phyloP scores from a whole-genome alignment of 2,113 vertebrate species.

The Euleptes europaea region DNA sequence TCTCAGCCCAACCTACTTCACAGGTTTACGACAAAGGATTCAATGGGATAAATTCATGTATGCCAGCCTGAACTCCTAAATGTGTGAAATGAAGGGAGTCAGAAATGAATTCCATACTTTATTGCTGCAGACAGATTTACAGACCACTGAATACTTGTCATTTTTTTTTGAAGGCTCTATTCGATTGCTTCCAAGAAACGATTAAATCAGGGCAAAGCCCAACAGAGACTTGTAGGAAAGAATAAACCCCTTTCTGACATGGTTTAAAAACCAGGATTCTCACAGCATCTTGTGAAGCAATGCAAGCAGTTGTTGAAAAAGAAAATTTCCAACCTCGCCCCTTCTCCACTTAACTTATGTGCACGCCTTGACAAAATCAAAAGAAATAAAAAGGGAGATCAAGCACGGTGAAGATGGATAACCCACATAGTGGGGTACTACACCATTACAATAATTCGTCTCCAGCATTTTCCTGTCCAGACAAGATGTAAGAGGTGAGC shows the following conservation, averaged over 20 bases:
- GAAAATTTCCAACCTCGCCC: neutral
- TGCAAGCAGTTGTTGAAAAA: neutral
- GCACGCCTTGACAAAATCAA: neutral
- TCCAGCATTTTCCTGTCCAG: no score
- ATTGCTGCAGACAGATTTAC: no score
- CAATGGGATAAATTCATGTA: neutral
- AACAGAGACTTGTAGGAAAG: neutral
- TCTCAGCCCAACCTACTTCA: neutral
- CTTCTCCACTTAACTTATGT: neutral
- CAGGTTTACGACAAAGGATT: neutral
- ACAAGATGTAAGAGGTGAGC: no score
- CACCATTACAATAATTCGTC: no score
- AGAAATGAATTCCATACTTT: no score
- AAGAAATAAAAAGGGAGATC: neutral
- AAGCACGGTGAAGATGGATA: no score
- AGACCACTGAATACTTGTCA: no score
- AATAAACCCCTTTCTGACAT: neutral
- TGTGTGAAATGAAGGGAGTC: no score
- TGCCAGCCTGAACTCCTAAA: neutral
- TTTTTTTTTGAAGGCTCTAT: neutral
- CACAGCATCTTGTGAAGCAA: neutral
- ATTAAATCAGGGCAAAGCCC: neutral
- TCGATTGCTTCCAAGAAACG: neutral
- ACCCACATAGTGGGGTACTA: no score
- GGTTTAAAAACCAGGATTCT: neutral